These are phyloP conservation scores for Brachypalpus laphriformis DNA, from an alignment of 2,888 invertebrate genomes.

Conservation along the genomic window DNA sequence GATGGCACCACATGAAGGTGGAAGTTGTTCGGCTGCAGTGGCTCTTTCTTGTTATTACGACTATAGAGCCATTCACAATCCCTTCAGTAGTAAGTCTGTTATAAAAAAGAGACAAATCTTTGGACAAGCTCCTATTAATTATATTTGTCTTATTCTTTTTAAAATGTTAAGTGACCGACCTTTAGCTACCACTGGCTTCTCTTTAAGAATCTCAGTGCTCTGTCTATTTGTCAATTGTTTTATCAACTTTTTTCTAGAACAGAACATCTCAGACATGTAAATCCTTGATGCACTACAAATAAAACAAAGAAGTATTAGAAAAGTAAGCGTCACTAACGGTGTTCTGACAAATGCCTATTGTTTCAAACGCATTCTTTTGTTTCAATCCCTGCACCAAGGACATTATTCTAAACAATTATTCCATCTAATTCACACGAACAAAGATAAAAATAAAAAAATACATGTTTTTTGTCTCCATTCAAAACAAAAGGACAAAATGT, in stretches of 20 bases:
- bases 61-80: too few relatives aligned
- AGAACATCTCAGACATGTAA: conserved; percentile 29
- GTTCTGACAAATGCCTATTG: conserved; percentile 19
- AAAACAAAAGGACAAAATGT: conserved; percentile 6
- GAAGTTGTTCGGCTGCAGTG: too few relatives aligned
- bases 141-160: too few relatives aligned
- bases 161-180: too few relatives aligned
- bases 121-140: too few relatives aligned
- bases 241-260: not conserved
- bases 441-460: conserved; percentile 18
- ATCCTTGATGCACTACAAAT: conserved; percentile 19
- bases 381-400: conserved; percentile 10
- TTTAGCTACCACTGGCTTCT: too few relatives aligned
- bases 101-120: too few relatives aligned
- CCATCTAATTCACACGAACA: not conserved
- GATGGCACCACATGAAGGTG: too few relatives aligned
- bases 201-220: too few relatives aligned
- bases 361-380: conserved; percentile 11
- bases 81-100: too few relatives aligned
- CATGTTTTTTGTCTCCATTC: not conserved
- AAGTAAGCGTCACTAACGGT: conserved; percentile 10
- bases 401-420: conserved; percentile 3
- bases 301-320: conserved; percentile 10
- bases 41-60: too few relatives aligned
- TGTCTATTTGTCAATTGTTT: conserved; percentile 30